Percentiles rank a stretch among this genome's conserved stretches.
Conservation (phyloP, 2,888 invertebrate species). For the Digitonthophagus gazella region DNA sequence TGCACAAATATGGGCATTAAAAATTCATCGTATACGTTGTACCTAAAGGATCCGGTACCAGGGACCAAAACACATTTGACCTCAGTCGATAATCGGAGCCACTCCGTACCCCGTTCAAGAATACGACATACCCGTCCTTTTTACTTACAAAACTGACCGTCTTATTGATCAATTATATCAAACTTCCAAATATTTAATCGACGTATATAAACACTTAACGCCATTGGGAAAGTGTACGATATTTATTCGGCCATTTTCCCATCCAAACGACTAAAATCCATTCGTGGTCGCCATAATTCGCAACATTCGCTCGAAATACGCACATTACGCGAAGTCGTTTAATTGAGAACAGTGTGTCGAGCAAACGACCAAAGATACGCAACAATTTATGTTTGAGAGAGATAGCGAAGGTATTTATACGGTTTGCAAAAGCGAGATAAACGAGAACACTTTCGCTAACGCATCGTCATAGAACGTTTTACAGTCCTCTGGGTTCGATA, state of each 20-base stretch:
- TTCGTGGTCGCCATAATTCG: not conserved
- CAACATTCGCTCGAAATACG: not conserved
- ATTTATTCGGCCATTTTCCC: too few species aligned
- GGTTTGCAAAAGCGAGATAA: not conserved
- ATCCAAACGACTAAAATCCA: not conserved
- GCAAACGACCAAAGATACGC: not conserved
- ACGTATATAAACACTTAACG: too few species aligned
- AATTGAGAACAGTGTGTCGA: not conserved
- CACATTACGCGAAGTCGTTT: not conserved
- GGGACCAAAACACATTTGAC: slow-evolving; percentile 36
- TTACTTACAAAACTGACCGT: not conserved
- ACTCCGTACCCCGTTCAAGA: not conserved
- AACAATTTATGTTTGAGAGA: not conserved
- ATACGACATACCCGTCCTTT: not conserved
- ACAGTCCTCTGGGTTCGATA: not conserved
- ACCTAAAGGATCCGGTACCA: slow-evolving; percentile 39
- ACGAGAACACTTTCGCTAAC: not conserved
- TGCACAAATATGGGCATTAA: not conserved
- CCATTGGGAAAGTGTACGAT: too few species aligned
- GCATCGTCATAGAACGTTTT: not conserved
- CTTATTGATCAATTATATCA: not conserved
- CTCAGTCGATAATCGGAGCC: not conserved
- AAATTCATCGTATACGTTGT: not conserved
- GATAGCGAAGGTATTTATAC: not conserved
- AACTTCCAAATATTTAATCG: too few species aligned